Base-by-base conservation (phyloP, 2,888 invertebrate genomes). In the Synanthedon vespiformis region DNA sequence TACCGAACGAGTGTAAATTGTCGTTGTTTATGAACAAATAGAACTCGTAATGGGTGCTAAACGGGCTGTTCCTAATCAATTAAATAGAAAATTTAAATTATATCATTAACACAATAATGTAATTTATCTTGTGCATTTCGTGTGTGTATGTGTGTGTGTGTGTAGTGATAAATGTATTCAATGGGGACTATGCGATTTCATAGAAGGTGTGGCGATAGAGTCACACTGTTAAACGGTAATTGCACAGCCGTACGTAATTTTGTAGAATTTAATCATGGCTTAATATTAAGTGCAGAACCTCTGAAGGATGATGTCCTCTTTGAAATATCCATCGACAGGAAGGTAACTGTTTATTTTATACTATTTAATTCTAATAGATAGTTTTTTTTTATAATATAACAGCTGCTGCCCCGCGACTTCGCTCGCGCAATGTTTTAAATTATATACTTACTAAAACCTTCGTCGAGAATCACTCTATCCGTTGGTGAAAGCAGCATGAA, bases 251-350 rank as follows among this genome's bases (percentile, higher is more conserved):
- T 92, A 57, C 88, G 95, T 64, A 92, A 92, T 72, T 91, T 92
- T 65, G 92, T 93, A 53, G 95, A 95, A 72, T 96, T 94, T 72
- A 95, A 95, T 78, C 93, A 95, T 84, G 96, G 95, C n/a, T 81
- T 96, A 59, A 95, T 95, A 27, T 89, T 96, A 60, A 94, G 95
- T 66, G 91, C 92, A 4, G 92, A 94, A 62, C 94, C 95, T 3
- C 83, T 96, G 34, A 84, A 89, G 56, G 94, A 95, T 74, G 94
- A 96, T 87, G 90, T 93, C 57, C 81, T 95, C 54, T 96, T 96
- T 75, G 95, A 95, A 89, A 92, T 96, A 58, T 91, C 92, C 67
- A 93, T 96, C 68, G 95, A 96, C 72, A 92, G 93, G 84, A 96
- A 96, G 92, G 96, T 96, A 82, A 68, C 77, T 55, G 40, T 16